phyloP scores from a whole-genome alignment of 2,888 invertebrate species.

The Drosophila testacea region DNA sequence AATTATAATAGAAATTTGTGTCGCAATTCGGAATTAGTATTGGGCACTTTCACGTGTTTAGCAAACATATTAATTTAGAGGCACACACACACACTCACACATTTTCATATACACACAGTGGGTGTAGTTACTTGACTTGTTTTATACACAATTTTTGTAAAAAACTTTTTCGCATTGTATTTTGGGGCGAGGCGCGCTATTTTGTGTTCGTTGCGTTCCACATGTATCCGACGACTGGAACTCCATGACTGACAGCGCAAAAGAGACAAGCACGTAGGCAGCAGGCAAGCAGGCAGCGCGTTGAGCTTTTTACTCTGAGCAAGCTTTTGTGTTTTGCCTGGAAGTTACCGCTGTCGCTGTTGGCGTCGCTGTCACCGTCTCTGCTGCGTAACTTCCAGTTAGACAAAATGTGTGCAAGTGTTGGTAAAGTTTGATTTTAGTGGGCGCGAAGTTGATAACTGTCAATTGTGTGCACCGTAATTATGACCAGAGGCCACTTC shows the following conservation, averaged over 20 bases:
- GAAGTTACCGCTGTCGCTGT: conserved; percentile 3
- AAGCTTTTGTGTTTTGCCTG: conserved; percentile 43
- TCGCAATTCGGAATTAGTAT: conserved; percentile 7
- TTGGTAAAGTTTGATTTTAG: conserved; percentile 64
- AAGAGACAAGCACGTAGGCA: conserved; percentile 16
- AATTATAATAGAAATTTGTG: conserved; percentile 8
- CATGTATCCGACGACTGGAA: conserved; percentile 85
- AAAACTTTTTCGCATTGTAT: conserved; percentile 73
- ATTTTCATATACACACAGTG: conserved; percentile 1
- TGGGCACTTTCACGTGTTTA: conserved; percentile 27
- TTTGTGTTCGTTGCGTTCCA: conserved; percentile 79
- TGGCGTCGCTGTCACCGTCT: background rate
- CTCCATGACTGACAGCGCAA: conserved; percentile 83
- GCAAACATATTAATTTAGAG: conserved; percentile 33
- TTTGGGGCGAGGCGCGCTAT: conserved; percentile 68
- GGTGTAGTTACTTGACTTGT: conserved; percentile 49
- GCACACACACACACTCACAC: conserved; percentile 2
- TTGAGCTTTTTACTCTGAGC: conserved; percentile 41
- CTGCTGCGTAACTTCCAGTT: conserved; percentile 27
- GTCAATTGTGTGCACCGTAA: conserved; percentile 56
- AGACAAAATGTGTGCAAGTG: conserved; percentile 44
- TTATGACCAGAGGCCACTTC: conserved; percentile 55
- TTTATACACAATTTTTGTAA: conserved; percentile 65
- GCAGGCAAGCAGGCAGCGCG: conserved; percentile 35
- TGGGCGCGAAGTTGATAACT: conserved; percentile 65